Conservation (phyloP, 2,797 vertebrate genomes). For the Sebastes goodei region DNA sequence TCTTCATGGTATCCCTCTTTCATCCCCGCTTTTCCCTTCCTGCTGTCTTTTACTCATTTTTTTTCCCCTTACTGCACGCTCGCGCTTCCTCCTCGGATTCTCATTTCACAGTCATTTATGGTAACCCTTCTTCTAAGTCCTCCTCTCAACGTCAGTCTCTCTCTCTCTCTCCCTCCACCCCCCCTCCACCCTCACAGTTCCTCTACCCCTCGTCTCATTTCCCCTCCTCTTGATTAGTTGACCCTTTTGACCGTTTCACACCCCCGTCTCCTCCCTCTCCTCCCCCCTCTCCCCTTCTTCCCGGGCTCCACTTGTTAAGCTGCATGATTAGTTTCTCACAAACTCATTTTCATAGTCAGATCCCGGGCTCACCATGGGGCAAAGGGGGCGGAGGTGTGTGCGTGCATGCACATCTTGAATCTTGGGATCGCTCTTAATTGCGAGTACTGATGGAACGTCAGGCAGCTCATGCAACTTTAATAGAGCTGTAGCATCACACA, state of each 20-base stretch:
- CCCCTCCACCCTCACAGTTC: conserved; percentile 8
- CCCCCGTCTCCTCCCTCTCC: conserved; percentile 10
- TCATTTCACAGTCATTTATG: conserved; percentile 82
- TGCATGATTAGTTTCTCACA: conserved; percentile 75
- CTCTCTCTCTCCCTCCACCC: conserved; percentile 58
- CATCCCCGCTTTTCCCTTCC: conserved; percentile 40
- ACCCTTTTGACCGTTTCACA: conserved; percentile 74
- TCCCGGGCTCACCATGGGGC: conserved; percentile 34
- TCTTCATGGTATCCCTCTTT: conserved; percentile 59
- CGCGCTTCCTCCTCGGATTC: conserved; percentile 64
- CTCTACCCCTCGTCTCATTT: conserved; percentile 67
- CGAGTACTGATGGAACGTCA: conserved; percentile 18
- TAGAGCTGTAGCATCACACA: conserved; percentile 33
- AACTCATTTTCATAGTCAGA: conserved; percentile 73
- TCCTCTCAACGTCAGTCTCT: conserved; percentile 65
- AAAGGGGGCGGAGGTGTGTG: background rate
- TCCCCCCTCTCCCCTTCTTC: conserved; percentile 11
- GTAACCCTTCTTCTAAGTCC: conserved; percentile 71
- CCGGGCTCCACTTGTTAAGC: conserved; percentile 71
- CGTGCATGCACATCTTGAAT: conserved; percentile 17
- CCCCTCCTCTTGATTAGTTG: conserved; percentile 75
- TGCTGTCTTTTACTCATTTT: conserved; percentile 52
- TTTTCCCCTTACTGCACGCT: conserved; percentile 48
- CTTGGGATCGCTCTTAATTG: conserved; percentile 49
- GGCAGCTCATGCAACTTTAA: conserved; percentile 44